Evolutionary conservation across 2,797 vertebrate genomes (phyloP).

Genomic region (Astyanax mexicanus): DNA sequence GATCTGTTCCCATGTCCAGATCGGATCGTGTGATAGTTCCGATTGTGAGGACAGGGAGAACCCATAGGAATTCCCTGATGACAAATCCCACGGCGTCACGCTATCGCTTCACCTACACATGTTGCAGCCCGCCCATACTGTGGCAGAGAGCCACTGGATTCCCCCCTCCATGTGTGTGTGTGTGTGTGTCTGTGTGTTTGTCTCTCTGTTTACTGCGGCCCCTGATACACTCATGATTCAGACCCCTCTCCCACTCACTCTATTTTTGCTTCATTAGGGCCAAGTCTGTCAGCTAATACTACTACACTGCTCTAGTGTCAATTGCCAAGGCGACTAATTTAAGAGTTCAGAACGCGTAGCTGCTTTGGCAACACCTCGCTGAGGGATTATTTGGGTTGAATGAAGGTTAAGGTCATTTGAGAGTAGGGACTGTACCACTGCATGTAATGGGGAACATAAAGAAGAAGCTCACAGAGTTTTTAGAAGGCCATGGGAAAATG

Average conservation of each 20-base stretch:
- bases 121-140: conserved; percentile 57
- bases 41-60: conserved; percentile 14
- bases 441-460: not conserved
- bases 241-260: conserved; percentile 81
- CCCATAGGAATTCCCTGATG: conserved; percentile 53
- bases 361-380: conserved; percentile 40
- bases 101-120: conserved; percentile 56
- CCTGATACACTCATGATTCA: conserved; percentile 82
- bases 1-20: conserved; percentile 9
- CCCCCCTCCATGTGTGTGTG: conserved; percentile 58
- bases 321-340: conserved; percentile 69
- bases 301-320: conserved; percentile 73
- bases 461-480: not conserved
- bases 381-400: conserved; percentile 41
- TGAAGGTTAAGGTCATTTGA: conserved; percentile 31
- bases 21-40: conserved; percentile 29
- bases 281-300: conserved; percentile 63
- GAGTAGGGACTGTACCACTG: conserved; percentile 14
- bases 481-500: not conserved
- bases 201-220: conserved; percentile 71
- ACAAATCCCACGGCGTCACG: conserved; percentile 33
- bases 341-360: conserved; percentile 54
- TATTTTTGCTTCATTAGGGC: conserved; percentile 81
- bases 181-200: conserved; percentile 46
- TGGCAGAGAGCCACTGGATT: conserved; percentile 70